phyloP scores from a whole-genome alignment of 2,113 vertebrate species.

The Periophthalmus modestus region DNA sequence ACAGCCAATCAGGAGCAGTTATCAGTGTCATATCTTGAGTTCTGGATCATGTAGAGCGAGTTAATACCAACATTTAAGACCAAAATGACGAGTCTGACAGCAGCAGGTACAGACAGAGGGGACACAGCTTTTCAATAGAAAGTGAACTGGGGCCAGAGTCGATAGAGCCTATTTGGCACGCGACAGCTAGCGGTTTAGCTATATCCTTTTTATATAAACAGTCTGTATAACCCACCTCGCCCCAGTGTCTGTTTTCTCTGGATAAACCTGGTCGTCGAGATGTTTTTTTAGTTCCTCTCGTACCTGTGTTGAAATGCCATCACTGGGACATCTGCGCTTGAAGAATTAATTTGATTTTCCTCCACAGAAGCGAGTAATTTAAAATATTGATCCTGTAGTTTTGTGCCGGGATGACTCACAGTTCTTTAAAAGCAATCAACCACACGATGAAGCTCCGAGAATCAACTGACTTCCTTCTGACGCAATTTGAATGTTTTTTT shows the following conservation, averaged over 20 bases:
- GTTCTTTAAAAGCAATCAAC: constrained; percentile 4
- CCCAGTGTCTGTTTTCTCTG: neutral
- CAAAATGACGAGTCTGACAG: no score
- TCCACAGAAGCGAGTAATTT: constrained; percentile 3
- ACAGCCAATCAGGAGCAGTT: no score
- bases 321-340: neutral
- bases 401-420: constrained; percentile 1
- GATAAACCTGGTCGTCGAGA: neutral
- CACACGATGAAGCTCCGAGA: neutral
- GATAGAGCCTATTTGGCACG: no score
- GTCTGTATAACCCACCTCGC: no score
- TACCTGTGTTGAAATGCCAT: neutral
- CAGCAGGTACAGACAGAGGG: no score
- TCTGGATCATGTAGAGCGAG: no score
- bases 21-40: no score
- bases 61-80: no score
- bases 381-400: constrained; percentile 8
- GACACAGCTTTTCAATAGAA: no score
- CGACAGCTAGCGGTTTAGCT: no score
- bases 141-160: no score
- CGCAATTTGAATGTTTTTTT: neutral
- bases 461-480: neutral
- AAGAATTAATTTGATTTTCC: neutral
- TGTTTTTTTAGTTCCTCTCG: neutral
- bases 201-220: no score